These are phyloP conservation scores for Periplaneta americana DNA, from an alignment of 1,140 invertebrate species.

Conservation along the genomic window DNA sequence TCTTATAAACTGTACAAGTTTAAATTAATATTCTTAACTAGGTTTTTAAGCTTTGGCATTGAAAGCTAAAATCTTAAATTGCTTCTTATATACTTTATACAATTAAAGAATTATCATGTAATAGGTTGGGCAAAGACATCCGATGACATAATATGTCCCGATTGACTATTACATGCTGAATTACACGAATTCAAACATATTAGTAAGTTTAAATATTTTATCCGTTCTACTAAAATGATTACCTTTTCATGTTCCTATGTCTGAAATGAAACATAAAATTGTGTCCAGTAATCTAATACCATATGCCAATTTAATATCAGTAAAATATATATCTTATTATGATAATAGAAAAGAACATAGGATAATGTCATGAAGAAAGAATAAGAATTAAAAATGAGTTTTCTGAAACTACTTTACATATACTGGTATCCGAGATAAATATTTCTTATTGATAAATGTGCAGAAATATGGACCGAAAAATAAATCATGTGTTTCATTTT, in stretches of 20 bases:
- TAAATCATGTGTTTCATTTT: too few relatives aligned
- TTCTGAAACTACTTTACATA: too few relatives aligned
- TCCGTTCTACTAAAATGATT: neutral
- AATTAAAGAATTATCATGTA: neutral
- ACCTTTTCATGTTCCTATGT: neutral
- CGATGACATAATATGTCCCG: neutral
- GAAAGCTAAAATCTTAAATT: neutral
- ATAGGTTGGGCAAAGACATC: neutral
- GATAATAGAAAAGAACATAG: too few relatives aligned
- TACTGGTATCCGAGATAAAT: too few relatives aligned
- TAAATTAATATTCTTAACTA: neutral
- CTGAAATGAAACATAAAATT: neutral
- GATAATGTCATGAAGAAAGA: too few relatives aligned
- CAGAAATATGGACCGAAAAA: too few relatives aligned
- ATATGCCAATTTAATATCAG: too few relatives aligned
- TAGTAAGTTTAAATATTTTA: neutral
- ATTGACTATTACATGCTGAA: neutral
- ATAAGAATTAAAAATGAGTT: too few relatives aligned
- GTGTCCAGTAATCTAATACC: neutral
- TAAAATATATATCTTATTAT: too few relatives aligned
- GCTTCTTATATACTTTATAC: neutral
- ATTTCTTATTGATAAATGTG: too few relatives aligned
- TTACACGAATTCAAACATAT: neutral
- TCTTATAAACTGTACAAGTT: neutral
- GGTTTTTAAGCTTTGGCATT: neutral